Evolutionary conservation across 2,113 vertebrate genomes (phyloP), one percentile per base, ranked within the genome.

Genomic region (Choloepus hoffmanni): DNA sequence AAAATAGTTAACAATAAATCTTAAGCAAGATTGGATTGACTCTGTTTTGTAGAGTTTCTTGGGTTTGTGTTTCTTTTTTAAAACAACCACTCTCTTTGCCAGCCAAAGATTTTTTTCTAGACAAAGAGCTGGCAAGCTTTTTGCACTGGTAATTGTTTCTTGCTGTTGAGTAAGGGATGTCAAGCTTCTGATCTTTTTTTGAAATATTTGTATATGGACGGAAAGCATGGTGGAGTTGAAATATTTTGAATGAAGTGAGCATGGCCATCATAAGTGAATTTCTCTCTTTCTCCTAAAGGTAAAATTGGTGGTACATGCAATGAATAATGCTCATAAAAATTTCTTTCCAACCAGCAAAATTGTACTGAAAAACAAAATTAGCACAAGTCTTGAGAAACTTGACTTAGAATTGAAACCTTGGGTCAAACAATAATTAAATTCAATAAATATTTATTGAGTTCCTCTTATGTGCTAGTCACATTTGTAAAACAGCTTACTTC

Each of bases 1-100:
- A 79, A 94, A 96, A 97, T 76, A 85, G 78, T 95, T 92, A 96
- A 83, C 40, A 92, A 40, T 85, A 82, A 83, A 55, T 89, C 55
- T 26, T 83, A 74, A 96, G 18, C 14, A 83, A 86, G 74, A 91
- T 76, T 83, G 67, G 45, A 91, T 94, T 95, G 70, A 67, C n/a
- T 79, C 8, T 21, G 3, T 74, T 58, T 92, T 67, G n/a, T 72
- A 79, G 16, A 19, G 15, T 84, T 96, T 97, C 40, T 95, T 23
- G 58, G 45, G 33, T 74, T 83, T 85, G 26, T 33, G n/a, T 30
- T 84, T 94, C 84, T 83, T 76, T 94, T 95, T 83, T 48, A 86
- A 93, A 93, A 43, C 68, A 70, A 79, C 78, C 16, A 60, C 58
- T 93, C 96, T 95, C 3, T 36, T 83, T 96, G 43, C n/a, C 21